These are phyloP conservation scores for Pararge aegeria DNA, from an alignment of 1,140 invertebrate genomes.

Conservation along the genomic window DNA sequence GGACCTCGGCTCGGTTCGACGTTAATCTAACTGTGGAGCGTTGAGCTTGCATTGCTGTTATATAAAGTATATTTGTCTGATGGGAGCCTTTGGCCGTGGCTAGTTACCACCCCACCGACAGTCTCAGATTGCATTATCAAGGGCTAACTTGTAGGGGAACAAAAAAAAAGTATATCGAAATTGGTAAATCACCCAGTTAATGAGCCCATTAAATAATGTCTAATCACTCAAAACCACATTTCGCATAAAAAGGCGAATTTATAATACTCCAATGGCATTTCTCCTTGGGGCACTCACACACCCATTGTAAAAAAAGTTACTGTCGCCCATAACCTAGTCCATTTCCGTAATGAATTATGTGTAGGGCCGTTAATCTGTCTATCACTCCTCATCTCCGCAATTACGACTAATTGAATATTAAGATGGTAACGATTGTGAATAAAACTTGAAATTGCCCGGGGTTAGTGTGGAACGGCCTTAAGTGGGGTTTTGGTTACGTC, in stretches of 20 bases:
- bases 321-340: conserved; percentile 38
- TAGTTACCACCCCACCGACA: too few species aligned
- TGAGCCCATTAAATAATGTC: conserved; percentile 21
- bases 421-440: conserved; percentile 34
- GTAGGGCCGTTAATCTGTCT: conserved; percentile 37
- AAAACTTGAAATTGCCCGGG: conserved; percentile 26
- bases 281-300: conserved; percentile 34
- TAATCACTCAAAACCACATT: conserved; percentile 33
- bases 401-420: conserved; percentile 42
- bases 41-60: too few species aligned
- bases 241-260: conserved; percentile 24
- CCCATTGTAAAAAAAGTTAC: conserved; percentile 40
- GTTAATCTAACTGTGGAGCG: too few species aligned
- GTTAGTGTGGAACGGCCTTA: conserved; percentile 21
- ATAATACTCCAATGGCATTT: conserved; percentile 21
- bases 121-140: too few species aligned
- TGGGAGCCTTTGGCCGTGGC: too few species aligned
- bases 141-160: too few species aligned
- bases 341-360: conserved; percentile 49
- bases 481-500: conserved; percentile 7
- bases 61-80: too few species aligned
- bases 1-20: too few species aligned
- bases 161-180: too few species aligned
- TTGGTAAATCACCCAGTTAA: not conserved
- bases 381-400: conserved; percentile 40